phyloP scores from a whole-genome alignment of 2,797 vertebrate species.

The Enteromius mattozi region DNA sequence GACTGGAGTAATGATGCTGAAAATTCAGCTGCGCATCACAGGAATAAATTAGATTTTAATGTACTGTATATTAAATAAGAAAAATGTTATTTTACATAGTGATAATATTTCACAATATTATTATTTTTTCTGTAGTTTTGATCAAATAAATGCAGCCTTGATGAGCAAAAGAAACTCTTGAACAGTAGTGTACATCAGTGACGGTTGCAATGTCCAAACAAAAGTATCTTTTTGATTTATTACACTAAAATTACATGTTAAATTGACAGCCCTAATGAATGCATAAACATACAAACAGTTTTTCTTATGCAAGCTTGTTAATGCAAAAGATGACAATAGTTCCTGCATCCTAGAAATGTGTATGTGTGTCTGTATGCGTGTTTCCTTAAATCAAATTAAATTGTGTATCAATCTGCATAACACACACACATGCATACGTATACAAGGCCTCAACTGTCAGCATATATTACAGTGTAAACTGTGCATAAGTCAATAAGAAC shows the following conservation, averaged over 20 bases:
- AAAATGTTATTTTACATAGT: too few relatives aligned
- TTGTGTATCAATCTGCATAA: neutral
- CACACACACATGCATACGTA: neutral
- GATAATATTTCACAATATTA: too few relatives aligned
- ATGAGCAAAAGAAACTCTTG: too few relatives aligned
- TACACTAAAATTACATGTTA: neutral
- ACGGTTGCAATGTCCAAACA: neutral
- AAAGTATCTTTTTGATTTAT: neutral
- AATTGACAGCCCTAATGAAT: constrained; percentile 30
- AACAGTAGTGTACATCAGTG: neutral
- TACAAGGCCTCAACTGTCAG: constrained; percentile 9
- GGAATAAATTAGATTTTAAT: too few relatives aligned
- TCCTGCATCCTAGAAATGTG: constrained; percentile 25
- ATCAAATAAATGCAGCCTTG: too few relatives aligned
- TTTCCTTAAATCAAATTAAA: neutral
- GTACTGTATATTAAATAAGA: too few relatives aligned
- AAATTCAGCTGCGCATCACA: too few relatives aligned
- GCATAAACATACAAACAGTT: neutral
- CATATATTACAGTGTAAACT: neutral
- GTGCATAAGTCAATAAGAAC: neutral
- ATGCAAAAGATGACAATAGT: constrained; percentile 18
- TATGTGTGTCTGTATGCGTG: neutral
- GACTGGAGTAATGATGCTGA: too few relatives aligned
- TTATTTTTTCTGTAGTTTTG: too few relatives aligned
- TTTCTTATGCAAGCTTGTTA: constrained; percentile 5